Evolutionary conservation across 2,113 vertebrate species (phyloP), one percentile per base, ranked within the genome.

Genomic region (Camelus dromedarius): DNA sequence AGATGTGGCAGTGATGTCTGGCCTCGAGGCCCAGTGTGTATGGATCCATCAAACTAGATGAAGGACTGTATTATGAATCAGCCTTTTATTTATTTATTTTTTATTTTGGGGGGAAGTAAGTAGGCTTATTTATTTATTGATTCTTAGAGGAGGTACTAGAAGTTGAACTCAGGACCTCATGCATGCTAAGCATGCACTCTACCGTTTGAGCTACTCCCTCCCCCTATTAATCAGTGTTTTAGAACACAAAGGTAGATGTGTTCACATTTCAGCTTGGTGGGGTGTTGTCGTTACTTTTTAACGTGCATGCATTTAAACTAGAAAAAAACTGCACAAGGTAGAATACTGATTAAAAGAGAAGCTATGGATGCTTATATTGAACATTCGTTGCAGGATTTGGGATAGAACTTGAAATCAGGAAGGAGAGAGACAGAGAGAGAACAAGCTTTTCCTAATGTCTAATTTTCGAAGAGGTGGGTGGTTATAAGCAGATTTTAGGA

Each of bases 271-370:
- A 83, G n/a, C 38, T 79, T 8, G 1, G 50, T 56, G 42, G 58
- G 48, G 24, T 81, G 30, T 58, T 18, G 24, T 50, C 0, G 32
- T 80, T 96, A 94, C 42, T 90, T 96, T 97, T 95, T 96, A 81
- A 75, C 95, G 93, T 42, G 38, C 30, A 81, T 42, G 83, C 46
- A 83, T 84, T 54, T 79, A 80, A 80, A 22, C 54, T 48, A 80
- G 73, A n/a, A 83, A 75, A 90, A 82, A 10, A 2, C 18, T 42
- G 2, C 6, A 86, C 46, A 73, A 92, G 60, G 28, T 58, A 38
- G 22, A 46, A 38, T 67, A 28, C 30, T 84, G 90, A 77, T 85
- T 24, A 7, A 66, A 96, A 75, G 75, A 97, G 58, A 89, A 93
- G 64, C 67, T 91, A 0, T 38, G 12, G 0, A 1, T 8, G 3